Percentiles rank a stretch among this genome's conserved stretches.
phyloP scores from a whole-genome alignment of 92 coral and sea anemone species.

The Parazoanthus darwini region DNA sequence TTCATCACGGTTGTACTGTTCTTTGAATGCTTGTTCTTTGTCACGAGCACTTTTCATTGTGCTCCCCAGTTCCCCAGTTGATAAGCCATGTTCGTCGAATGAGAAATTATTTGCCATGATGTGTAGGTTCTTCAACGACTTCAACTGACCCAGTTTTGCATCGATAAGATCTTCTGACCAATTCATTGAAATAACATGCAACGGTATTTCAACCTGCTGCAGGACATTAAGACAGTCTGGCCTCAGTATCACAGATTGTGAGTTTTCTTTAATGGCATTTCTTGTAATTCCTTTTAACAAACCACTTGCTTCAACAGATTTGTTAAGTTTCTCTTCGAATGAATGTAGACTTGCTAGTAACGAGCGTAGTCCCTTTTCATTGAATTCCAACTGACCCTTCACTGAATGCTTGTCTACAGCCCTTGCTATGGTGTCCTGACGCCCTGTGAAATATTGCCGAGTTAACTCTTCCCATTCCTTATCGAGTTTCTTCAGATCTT shows the following conservation, averaged over 20 bases:
- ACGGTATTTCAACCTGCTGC: slow-evolving; percentile 67
- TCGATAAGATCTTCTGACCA: slow-evolving; percentile 85
- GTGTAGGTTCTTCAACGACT: slow-evolving; percentile 65
- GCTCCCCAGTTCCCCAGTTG: slow-evolving; percentile 72
- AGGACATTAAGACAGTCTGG: slow-evolving; percentile 79
- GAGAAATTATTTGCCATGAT: slow-evolving; percentile 76
- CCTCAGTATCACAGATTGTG: slow-evolving; percentile 64
- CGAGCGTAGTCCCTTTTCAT: slow-evolving; percentile 64
- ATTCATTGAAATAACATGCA: slow-evolving; percentile 81
- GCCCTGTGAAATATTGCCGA: slow-evolving; percentile 55
- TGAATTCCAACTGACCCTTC: slow-evolving; percentile 37
- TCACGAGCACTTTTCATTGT: slow-evolving; percentile 69
- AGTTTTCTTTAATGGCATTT: slow-evolving; percentile 58
- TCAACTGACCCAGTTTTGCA: slow-evolving; percentile 67
- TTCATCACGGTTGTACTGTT: slow-evolving; percentile 46
- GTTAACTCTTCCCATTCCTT: slow-evolving; percentile 71
- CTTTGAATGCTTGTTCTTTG: slow-evolving; percentile 70
- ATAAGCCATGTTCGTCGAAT: slow-evolving; percentile 48
- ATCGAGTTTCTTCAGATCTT: slow-evolving; percentile 56
- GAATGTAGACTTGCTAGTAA: slow-evolving; percentile 61
- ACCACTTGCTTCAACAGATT: slow-evolving; percentile 75
- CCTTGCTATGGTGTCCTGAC: slow-evolving; percentile 52
- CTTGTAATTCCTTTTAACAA: slow-evolving; percentile 81
- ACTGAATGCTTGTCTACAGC: slow-evolving; percentile 38
- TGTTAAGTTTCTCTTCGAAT: slow-evolving; percentile 58